Conservation (phyloP, 1,140 invertebrate species). For the Drosophila punjabiensis region DNA sequence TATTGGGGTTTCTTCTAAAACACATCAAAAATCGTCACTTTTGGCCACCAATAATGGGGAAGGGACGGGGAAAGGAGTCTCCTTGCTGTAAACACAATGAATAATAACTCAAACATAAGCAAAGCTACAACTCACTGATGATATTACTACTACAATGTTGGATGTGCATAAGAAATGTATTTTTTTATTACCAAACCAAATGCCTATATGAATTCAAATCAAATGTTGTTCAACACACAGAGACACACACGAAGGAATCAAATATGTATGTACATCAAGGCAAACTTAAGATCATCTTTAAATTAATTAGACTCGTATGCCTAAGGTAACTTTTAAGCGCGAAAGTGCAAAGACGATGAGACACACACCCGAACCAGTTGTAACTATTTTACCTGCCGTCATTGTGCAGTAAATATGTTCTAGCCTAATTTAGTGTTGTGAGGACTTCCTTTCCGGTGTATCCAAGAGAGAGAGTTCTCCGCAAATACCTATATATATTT, state of each 20-base stretch:
- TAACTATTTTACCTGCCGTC: constrained; percentile 38
- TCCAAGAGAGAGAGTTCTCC: constrained; percentile 18
- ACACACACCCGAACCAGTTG: constrained; percentile 56
- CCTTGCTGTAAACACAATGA: constrained; percentile 27
- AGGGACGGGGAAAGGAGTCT: not conserved
- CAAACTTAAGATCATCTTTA: constrained; percentile 37
- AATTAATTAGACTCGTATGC: constrained; percentile 54
- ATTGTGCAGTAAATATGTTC: constrained; percentile 39
- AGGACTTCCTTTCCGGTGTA: constrained; percentile 2
- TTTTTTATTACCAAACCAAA: constrained; percentile 63
- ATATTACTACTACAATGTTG: constrained; percentile 75
- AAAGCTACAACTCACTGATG: constrained; percentile 70
- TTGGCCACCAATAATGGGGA: constrained; percentile 61
- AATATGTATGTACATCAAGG: constrained; percentile 52
- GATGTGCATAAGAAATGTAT: constrained; percentile 70
- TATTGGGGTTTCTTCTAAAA: not conserved
- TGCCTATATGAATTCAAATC: constrained; percentile 45
- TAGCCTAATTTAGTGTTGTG: constrained; percentile 41
- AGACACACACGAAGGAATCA: constrained; percentile 43
- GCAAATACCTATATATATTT: constrained; percentile 57
- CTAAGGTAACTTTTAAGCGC: constrained; percentile 44
- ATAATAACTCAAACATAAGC: constrained; percentile 53
- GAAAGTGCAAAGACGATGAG: constrained; percentile 52
- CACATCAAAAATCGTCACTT: constrained; percentile 69
- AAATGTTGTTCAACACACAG: constrained; percentile 60